Percentiles rank a stretch among this genome's conserved stretches.
phyloP scores from a whole-genome alignment of 1,140 invertebrate species.

The Diorhabda carinulata region DNA sequence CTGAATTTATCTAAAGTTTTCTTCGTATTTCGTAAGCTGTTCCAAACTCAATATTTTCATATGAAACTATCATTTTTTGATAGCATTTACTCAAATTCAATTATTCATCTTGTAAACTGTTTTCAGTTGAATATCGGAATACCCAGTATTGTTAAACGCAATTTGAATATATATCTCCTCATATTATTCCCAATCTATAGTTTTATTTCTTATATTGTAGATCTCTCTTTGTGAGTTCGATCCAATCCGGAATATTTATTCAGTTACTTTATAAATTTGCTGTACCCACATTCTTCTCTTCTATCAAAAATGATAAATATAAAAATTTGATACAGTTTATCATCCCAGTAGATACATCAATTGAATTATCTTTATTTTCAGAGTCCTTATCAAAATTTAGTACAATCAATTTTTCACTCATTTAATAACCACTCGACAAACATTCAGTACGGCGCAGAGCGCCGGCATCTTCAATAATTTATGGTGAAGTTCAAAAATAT shows the following conservation, averaged over 20 bases:
- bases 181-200: neutral
- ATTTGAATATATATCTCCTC: neutral
- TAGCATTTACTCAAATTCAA: too few species aligned
- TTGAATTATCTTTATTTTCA: too few species aligned
- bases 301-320: too few species aligned
- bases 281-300: too few species aligned
- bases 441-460: neutral
- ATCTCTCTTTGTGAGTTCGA: too few species aligned
- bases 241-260: too few species aligned
- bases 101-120: too few species aligned
- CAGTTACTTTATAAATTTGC: too few species aligned
- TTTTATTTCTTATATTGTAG: too few species aligned
- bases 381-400: neutral
- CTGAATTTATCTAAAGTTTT: neutral
- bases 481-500: neutral
- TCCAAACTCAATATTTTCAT: neutral
- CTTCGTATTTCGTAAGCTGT: neutral
- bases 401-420: neutral
- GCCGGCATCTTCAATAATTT: neutral
- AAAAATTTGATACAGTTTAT: too few species aligned
- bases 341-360: too few species aligned
- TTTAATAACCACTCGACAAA: constrained; percentile 1
- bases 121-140: neutral
- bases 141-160: neutral
- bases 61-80: too few species aligned